Evolutionary conservation across 2,113 vertebrate species (phyloP).

Genomic region (Ochotona curzoniae): DNA sequence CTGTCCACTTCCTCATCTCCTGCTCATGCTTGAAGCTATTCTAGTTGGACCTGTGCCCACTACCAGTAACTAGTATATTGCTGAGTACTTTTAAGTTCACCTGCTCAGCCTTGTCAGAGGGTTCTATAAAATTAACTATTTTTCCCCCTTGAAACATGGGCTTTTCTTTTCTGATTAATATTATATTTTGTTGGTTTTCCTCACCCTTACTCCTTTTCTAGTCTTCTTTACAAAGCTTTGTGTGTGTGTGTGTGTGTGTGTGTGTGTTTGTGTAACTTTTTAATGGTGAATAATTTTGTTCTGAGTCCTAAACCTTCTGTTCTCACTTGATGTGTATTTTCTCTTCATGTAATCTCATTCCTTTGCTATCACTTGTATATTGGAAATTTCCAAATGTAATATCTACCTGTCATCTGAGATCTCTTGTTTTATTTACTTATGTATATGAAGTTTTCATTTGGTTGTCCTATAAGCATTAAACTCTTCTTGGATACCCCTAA

Average conservation of each 20-base stretch:
- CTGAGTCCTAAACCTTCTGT: background rate
- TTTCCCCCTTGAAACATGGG: background rate
- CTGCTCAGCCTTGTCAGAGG: background rate
- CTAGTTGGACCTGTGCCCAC: background rate
- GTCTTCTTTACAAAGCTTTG: background rate
- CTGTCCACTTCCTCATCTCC: background rate
- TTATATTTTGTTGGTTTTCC: background rate
- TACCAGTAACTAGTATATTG: background rate
- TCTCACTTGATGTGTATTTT: background rate
- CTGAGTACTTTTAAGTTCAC: background rate
- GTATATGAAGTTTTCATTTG: background rate
- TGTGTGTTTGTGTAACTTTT: background rate
- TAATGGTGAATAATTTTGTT: background rate
- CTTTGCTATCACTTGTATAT: background rate
- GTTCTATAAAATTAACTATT: background rate
- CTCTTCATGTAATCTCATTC: background rate
- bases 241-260: background rate
- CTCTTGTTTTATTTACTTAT: background rate
- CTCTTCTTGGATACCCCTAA: background rate
- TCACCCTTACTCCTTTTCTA: background rate
- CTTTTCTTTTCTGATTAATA: slow-evolving; percentile 12
- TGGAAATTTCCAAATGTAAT: background rate
- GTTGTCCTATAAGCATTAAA: background rate
- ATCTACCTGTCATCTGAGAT: background rate
- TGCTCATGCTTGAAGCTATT: background rate